Percentiles rank a stretch among this genome's conserved stretches.
Conservation (phyloP, 2,797 vertebrate species). For the Leuciscus waleckii region DNA sequence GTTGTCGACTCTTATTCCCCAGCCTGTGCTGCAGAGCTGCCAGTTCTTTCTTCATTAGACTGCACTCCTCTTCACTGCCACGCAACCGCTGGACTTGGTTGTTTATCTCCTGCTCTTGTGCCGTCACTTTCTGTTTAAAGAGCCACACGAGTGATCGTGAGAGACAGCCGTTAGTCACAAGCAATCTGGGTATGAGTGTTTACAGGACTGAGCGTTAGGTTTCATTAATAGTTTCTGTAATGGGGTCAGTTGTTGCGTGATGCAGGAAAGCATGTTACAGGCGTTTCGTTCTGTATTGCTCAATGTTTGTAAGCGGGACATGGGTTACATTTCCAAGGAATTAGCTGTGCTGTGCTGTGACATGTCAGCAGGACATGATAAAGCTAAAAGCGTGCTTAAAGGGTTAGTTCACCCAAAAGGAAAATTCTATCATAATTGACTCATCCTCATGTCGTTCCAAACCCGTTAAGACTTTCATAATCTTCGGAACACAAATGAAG, state of each 20-base stretch:
- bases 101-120: constrained; percentile 86
- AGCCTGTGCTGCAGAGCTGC: constrained; percentile 83
- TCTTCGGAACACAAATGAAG: no score
- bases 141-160: constrained; percentile 37
- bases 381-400: background rate
- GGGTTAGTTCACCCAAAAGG: no score
- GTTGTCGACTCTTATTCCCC: constrained; percentile 85
- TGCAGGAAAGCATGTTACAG: background rate
- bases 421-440: no score
- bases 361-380: background rate
- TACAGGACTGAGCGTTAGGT: constrained; percentile 21
- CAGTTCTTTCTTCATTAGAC: constrained; percentile 84
- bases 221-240: constrained; percentile 36
- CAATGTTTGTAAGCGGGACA: background rate
- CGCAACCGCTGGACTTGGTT: constrained; percentile 78
- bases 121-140: constrained; percentile 77
- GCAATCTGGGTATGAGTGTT: constrained; percentile 37
- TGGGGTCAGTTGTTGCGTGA: constrained; percentile 11
- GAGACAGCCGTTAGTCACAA: constrained; percentile 53
- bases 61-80: constrained; percentile 79
- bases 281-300: background rate
- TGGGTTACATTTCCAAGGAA: background rate
- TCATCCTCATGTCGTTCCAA: no score
- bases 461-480: no score
- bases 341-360: background rate